Evolutionary conservation across 2,797 vertebrate genomes (phyloP).

Genomic region (Sylvia borin): DNA sequence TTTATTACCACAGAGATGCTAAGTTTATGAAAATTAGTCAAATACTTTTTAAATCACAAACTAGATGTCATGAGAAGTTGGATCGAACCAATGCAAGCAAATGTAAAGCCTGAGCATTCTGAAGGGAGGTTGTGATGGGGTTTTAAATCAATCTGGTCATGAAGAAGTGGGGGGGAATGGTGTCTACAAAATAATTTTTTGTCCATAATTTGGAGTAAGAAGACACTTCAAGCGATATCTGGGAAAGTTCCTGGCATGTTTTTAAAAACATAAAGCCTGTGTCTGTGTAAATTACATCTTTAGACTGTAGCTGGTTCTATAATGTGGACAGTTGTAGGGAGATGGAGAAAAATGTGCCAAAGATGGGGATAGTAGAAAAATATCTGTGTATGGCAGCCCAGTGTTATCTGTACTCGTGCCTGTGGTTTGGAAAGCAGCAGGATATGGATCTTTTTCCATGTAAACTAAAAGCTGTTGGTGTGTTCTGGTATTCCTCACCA

Average conservation of each 20-base stretch:
- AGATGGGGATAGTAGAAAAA: not conserved
- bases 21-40: not conserved
- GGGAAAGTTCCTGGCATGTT: not conserved
- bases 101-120: not conserved
- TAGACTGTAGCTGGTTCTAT: not conserved
- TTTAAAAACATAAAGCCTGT: not conserved
- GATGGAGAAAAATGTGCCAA: not conserved
- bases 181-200: not conserved
- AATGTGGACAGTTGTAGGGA: not conserved
- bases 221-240: fast-evolving
- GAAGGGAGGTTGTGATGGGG: not conserved
- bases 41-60: not conserved
- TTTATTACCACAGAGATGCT: not conserved
- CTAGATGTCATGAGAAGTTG: not conserved
- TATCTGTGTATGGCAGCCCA: not conserved
- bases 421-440: not conserved
- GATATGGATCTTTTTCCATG: not conserved
- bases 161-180: not conserved
- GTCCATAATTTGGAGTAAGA: not conserved
- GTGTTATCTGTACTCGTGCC: not conserved
- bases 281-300: not conserved
- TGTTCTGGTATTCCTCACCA: not conserved
- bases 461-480: not conserved
- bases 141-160: not conserved
- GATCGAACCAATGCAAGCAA: not conserved